Evolutionary conservation across 1,140 invertebrate species (phyloP), one percentile per base, ranked within the genome.

Genomic region (Pollicipes pollicipes): DNA sequence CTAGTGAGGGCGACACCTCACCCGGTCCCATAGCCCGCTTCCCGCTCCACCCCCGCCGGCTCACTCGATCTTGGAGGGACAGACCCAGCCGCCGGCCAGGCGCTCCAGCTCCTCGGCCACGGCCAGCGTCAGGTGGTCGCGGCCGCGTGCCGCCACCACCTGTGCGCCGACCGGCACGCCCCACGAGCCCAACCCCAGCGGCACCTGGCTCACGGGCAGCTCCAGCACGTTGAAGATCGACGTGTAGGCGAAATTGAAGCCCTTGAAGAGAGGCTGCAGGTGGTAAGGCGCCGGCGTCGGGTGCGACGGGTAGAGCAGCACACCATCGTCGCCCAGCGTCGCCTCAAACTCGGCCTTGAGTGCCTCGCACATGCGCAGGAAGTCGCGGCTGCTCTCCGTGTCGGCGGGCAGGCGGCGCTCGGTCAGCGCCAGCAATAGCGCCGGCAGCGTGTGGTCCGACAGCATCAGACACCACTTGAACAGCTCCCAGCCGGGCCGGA

Each of bases 201-300:
- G 82, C 71, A 91, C 87, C 83, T 95, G 92, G 0, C 89, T 94
- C 0, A 86, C 87, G 17, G 95, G 94, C 27, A 95, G 80, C 37
- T 87, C 86, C 0, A 97, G 79, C 17, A 87, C 88, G 81, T 96
- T 98, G 78, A 96, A 93, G 63, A 97, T 82, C 31, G 86, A 88
- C 79, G 90, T 93, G 78, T 96, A 94, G 24, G 86, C 84, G 80
- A 95, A 95, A 80, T 97, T 95, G 76, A 85, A 90, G 0, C 91
- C 88, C 21, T 71, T 64, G 29, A 75, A 64, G 16, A 74, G 73
- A 26, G 97, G 83, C 0, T 88, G 86, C 0, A 89, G 87, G 81
- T 97, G 94, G 77, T 92, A 91, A 13, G 87, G 88, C 0, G 93
- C 91, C n/a, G 89, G 80, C 28, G 82, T 83, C 0, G 94, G 91